Conservation (phyloP, 1,140 invertebrate species). For the Trissolcus basalis region DNA sequence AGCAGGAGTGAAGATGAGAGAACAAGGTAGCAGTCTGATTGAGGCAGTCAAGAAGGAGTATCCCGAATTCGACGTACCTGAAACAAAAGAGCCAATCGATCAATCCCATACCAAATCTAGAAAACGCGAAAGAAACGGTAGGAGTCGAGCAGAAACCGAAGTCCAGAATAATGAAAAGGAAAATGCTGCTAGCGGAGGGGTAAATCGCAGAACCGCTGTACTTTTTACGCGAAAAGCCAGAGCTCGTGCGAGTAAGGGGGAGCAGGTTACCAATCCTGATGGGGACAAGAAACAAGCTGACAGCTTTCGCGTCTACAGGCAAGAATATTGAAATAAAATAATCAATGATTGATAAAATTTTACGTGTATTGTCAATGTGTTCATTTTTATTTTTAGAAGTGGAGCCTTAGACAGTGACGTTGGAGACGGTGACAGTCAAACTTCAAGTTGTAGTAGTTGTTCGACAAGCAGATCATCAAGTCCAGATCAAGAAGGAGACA, state of each 20-base stretch:
- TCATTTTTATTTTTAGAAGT: slow-evolving; percentile 56
- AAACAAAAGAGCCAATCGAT: slow-evolving; percentile 44
- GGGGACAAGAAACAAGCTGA: slow-evolving; percentile 74
- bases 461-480: slow-evolving; percentile 70
- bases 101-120: slow-evolving; percentile 54
- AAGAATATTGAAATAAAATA: neutral
- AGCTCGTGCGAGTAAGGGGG: slow-evolving; percentile 75
- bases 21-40: slow-evolving; percentile 87
- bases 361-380: no score
- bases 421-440: slow-evolving; percentile 73
- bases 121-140: slow-evolving; percentile 67
- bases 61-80: slow-evolving; percentile 79
- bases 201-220: slow-evolving; percentile 89
- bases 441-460: slow-evolving; percentile 74
- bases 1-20: slow-evolving; percentile 90
- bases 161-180: slow-evolving; percentile 66
- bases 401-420: slow-evolving; percentile 71
- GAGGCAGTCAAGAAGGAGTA: slow-evolving; percentile 83
- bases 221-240: slow-evolving; percentile 86
- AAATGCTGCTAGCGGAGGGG: slow-evolving; percentile 70
- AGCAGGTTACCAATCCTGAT: slow-evolving; percentile 59
- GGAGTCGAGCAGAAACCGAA: slow-evolving; percentile 66
- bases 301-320: slow-evolving; percentile 79
- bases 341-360: no score
- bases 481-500: slow-evolving; percentile 64